Evolutionary conservation across 2,113 vertebrate genomes (phyloP).

Genomic region (Otocyon megalotis): DNA sequence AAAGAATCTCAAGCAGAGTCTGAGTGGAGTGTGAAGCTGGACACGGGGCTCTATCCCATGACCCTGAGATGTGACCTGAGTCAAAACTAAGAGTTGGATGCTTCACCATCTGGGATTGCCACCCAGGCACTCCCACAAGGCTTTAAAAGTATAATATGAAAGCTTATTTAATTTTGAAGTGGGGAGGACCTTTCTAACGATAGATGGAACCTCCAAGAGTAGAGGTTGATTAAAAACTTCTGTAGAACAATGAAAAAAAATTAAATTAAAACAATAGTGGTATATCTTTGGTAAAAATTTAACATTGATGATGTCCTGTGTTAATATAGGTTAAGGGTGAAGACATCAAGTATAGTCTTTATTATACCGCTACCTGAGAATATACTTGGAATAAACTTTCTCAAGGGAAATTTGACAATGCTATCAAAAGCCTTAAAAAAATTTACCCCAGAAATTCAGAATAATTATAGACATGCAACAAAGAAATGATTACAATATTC

Average conservation of each 20-base stretch:
- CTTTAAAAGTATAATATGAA: neutral
- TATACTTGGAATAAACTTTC: constrained; percentile 49
- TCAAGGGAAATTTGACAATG: constrained; percentile 43
- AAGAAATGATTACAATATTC: constrained; percentile 31
- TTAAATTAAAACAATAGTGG: neutral
- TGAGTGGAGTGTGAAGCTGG: neutral
- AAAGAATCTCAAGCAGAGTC: neutral
- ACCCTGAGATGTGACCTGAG: neutral
- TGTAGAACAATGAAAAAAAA: neutral
- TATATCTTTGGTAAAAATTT: neutral
- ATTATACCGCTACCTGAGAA: constrained; percentile 8
- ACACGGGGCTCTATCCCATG: neutral
- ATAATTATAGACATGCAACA: constrained; percentile 2
- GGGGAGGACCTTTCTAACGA: constrained; percentile 21
- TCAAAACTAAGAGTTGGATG: neutral
- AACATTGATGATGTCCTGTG: neutral
- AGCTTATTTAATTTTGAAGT: neutral
- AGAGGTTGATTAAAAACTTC: constrained; percentile 1
- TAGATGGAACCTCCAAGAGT: neutral
- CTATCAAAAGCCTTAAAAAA: constrained; percentile 36
- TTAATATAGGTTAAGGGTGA: neutral
- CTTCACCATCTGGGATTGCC: neutral
- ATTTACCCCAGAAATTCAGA: constrained; percentile 42
- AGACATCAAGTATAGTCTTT: neutral
- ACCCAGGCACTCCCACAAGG: neutral